Conservation (phyloP, 2,113 vertebrate genomes). For the Conger conger region DNA sequence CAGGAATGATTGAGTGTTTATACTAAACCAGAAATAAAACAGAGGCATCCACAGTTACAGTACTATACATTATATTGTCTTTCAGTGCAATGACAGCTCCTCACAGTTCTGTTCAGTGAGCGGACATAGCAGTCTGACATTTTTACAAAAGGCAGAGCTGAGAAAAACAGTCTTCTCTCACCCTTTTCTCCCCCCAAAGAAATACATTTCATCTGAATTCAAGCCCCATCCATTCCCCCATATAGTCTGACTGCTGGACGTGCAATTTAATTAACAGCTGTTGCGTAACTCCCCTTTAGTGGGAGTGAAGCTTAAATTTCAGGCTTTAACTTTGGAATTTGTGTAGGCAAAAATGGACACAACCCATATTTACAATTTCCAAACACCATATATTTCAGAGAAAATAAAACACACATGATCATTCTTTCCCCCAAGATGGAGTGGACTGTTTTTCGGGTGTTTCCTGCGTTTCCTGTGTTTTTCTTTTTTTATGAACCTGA, state of each 20-base stretch:
- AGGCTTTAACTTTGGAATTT: conserved; percentile 1
- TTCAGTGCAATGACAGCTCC: background rate
- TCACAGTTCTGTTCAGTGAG: background rate
- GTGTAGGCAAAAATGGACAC: background rate
- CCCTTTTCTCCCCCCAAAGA: conserved; percentile 5
- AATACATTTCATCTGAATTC: conserved; percentile 28
- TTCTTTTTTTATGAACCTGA: background rate
- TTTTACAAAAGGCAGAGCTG: conserved; percentile 9
- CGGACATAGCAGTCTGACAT: conserved; percentile 20
- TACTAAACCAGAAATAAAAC: background rate
- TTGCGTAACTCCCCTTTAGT: conserved; percentile 19
- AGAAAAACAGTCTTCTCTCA: conserved; percentile 15
- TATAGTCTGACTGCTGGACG: conserved; percentile 17
- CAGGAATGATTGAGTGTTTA: too few species aligned
- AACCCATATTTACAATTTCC: background rate
- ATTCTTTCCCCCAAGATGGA: background rate
- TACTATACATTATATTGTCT: background rate
- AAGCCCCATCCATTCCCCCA: conserved; percentile 17
- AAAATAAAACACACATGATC: background rate
- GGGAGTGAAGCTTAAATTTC: conserved; percentile 23
- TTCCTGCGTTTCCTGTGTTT: background rate
- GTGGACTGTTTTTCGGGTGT: background rate
- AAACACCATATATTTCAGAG: conserved; percentile 3
- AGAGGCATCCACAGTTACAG: background rate
- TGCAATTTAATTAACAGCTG: conserved; percentile 32